Evolutionary conservation across 1,140 invertebrate species (phyloP).

Genomic region (Cyrtorhinus lividipennis): DNA sequence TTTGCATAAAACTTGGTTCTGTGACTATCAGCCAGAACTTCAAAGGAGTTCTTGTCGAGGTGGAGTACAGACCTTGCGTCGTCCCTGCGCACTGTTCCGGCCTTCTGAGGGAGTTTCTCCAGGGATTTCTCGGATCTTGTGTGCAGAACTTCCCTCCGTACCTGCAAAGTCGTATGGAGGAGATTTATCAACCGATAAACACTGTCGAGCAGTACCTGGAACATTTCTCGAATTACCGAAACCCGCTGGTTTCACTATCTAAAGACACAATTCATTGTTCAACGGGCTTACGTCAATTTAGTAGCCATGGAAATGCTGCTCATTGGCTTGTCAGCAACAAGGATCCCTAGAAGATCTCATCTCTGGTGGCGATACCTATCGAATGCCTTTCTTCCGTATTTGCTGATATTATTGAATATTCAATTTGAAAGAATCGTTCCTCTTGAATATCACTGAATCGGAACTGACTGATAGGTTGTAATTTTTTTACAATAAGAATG

Average conservation of each 20-base stretch:
- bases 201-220: constrained; percentile 91
- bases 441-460: too few relatives aligned
- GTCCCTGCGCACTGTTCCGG: constrained; percentile 80
- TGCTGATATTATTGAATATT: too few relatives aligned
- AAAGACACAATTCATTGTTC: too few relatives aligned
- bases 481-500: too few relatives aligned
- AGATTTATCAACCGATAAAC: constrained; percentile 76
- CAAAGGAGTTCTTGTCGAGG: constrained; percentile 87
- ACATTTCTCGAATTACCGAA: constrained; percentile 85
- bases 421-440: too few relatives aligned
- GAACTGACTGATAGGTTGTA: too few relatives aligned
- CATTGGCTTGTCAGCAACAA: too few relatives aligned
- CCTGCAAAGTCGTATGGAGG: constrained; percentile 50
- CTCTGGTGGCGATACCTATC: too few relatives aligned
- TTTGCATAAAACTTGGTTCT: constrained; percentile 83
- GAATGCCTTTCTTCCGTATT: too few relatives aligned
- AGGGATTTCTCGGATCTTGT: constrained; percentile 72
- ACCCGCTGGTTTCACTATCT: constrained; percentile 26
- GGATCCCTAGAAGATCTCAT: too few relatives aligned
- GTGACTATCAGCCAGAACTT: constrained; percentile 86
- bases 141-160: constrained; percentile 47
- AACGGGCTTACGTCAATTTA: too few relatives aligned
- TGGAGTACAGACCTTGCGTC: constrained; percentile 84
- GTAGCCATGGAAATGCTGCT: too few relatives aligned
- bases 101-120: constrained; percentile 79